Percentiles rank a stretch among this genome's conserved stretches.
phyloP scores from a whole-genome alignment of 2,888 invertebrate species.

The Matsumyia berberina region DNA sequence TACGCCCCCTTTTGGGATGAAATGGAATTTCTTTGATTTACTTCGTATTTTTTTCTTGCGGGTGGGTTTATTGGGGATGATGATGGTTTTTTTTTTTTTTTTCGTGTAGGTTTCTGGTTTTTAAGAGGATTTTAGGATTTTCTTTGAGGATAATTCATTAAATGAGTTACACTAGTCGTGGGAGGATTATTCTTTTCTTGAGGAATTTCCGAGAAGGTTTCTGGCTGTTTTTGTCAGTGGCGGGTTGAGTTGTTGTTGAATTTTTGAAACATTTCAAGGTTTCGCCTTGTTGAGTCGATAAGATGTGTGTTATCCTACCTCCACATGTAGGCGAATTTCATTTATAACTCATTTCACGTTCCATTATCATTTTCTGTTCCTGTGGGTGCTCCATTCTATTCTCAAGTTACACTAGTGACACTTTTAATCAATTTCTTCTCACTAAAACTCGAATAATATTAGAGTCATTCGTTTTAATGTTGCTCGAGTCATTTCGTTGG shows the following conservation, averaged over 20 bases:
- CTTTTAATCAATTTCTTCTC: conserved; percentile 9
- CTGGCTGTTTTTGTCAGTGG: background rate
- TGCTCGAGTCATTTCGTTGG: background rate
- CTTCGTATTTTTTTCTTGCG: conserved; percentile 42
- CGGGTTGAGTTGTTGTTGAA: background rate
- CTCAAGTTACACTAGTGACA: background rate
- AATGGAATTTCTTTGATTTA: conserved; percentile 63
- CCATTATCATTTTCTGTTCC: background rate
- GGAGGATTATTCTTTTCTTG: background rate
- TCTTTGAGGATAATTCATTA: conserved; percentile 41
- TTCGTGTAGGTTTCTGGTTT: conserved; percentile 1
- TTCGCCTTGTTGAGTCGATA: background rate
- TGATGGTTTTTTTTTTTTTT: conserved; percentile 18
- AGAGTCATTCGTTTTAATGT: conserved; percentile 3
- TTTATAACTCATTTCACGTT: background rate
- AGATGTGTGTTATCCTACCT: too few relatives aligned
- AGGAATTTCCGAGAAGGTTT: background rate
- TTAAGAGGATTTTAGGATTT: conserved; percentile 27
- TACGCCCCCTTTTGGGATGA: background rate
- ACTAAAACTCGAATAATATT: background rate
- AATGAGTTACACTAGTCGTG: conserved; percentile 27
- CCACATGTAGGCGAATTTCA: background rate
- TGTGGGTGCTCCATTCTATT: background rate
- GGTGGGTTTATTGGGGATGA: conserved; percentile 48
- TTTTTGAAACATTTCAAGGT: background rate